These are phyloP conservation scores for Bombyx mandarina DNA, from an alignment of 1,140 invertebrate species.

Conservation along the genomic window DNA sequence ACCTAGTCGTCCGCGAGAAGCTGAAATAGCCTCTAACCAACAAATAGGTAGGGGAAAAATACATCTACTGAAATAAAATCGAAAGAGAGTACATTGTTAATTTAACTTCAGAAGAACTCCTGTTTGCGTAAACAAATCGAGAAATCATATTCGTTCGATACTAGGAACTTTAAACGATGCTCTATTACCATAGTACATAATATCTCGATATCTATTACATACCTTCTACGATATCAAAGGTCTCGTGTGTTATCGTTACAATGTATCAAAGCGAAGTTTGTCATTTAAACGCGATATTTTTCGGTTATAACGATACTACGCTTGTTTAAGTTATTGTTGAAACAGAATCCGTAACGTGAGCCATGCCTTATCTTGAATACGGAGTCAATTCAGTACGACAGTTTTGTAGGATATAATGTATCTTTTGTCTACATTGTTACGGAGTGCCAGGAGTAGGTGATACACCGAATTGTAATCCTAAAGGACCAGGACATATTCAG, in stretches of 20 bases:
- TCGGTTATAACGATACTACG: neutral
- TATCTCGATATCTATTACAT: neutral
- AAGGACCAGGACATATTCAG: neutral
- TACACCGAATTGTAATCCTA: conserved; percentile 5
- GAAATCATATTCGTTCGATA: too few species aligned
- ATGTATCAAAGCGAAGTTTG: neutral
- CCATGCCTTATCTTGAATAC: conserved; percentile 7
- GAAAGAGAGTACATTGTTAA: too few species aligned
- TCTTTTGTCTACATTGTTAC: conserved; percentile 11
- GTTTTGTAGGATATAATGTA: conserved; percentile 7
- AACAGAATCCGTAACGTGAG: conserved; percentile 4
- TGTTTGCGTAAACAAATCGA: too few species aligned
- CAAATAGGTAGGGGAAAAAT: too few species aligned
- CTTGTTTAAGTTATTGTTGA: neutral
- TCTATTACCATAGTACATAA: neutral
- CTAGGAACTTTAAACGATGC: too few species aligned
- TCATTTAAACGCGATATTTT: neutral
- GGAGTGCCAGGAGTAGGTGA: neutral
- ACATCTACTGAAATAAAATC: too few species aligned
- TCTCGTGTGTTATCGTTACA: neutral
- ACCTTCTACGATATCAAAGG: neutral
- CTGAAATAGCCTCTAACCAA: too few species aligned
- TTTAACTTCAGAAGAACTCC: too few species aligned
- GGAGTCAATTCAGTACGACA: conserved; percentile 7
- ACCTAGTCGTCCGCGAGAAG: too few species aligned